A percentile compares a stretch with the other conserved stretches of the same genome.
phyloP scores from a whole-genome alignment of 2,113 vertebrate genomes.

The Bettongia penicillata region DNA sequence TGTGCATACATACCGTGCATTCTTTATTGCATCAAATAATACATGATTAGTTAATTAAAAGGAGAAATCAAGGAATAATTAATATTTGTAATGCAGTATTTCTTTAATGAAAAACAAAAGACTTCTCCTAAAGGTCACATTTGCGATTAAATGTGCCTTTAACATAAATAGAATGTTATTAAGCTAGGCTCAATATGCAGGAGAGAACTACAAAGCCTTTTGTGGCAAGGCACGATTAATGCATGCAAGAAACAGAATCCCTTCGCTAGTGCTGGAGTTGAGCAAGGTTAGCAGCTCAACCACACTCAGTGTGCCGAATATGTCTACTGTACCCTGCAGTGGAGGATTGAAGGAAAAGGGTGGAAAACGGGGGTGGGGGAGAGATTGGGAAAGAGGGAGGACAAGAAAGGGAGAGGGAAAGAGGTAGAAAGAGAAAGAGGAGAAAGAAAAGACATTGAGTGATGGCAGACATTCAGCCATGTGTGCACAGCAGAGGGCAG shows the following conservation, averaged over 20 bases:
- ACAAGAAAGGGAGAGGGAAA: neutral
- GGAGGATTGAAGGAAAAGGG: conserved; percentile 31
- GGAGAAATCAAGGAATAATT: conserved; percentile 58
- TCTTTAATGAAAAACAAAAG: conserved; percentile 72
- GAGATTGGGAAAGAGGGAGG: neutral
- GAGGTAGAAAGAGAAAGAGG: neutral
- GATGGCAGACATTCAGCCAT: conserved; percentile 28
- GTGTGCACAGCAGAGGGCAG: conserved; percentile 43
- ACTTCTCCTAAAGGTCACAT: conserved; percentile 71
- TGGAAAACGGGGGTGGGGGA: neutral
- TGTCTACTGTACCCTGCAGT: conserved; percentile 34
- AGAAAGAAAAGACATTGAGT: conserved; percentile 1
- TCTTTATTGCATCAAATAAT: conserved; percentile 67
- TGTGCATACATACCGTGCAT: conserved; percentile 30
- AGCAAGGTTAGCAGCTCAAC: conserved; percentile 67
- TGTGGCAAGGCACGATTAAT: conserved; percentile 78
- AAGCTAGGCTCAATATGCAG: conserved; percentile 57
- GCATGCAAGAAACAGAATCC: conserved; percentile 76
- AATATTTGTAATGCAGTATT: conserved; percentile 63
- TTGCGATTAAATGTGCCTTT: conserved; percentile 75
- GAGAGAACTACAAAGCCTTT: conserved; percentile 77
- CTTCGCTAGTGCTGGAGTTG: conserved; percentile 69
- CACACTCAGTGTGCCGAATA: conserved; percentile 59
- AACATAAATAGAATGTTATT: conserved; percentile 66
- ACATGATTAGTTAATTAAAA: conserved; percentile 76